Evolutionary conservation across 1,140 invertebrate species (phyloP), one percentile per base, ranked within the genome.

Genomic region (Calephelis virginiensis): DNA sequence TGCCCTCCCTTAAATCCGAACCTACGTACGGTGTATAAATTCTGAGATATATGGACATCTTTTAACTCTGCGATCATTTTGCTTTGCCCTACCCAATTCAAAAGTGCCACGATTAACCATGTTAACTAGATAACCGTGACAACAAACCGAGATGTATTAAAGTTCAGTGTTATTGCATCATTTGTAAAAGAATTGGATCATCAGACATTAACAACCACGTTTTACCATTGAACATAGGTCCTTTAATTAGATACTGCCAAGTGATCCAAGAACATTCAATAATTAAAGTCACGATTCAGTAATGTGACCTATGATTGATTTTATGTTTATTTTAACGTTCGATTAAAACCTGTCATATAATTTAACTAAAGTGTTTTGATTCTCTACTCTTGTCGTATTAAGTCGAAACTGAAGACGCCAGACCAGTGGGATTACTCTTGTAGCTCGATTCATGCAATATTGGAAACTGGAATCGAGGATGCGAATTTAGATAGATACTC

Each of bases 101-200:
- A 38, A 56, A 56, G 53, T 17, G 37, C 1, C 10, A 53, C 17
- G 50, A 56, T 53, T 53, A 37, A 37, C 17, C 53, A 38, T 56
- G 17, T 37, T 37, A 11, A 12, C 53, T 17, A 56, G 28, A 40
- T 56, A 17, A 38, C 53, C 53, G 11, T 56, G 53, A 56, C 53
- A 56, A 56, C 53, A 37, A 56, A 37, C 28, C 53, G 53, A 38
- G 11, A 56, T 37, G 53, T 28, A 56, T 56, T 56, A 56, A 56
- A 56, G 53, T 56, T 56, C 53, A 56, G 53, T 37, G 17, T 28
- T 38, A 56, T 56, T 56, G 28, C 53, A 56, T 56, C 53, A 56
- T 56, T 56, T 37, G 17, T 56, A 56, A 56, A 56, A 56, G 53
- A 56, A 56, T 56, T 56, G 53, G 53, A 56, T 56, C 53, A 56